Conservation (phyloP, 2,888 invertebrate genomes). For the Hemistola chrysoprasaria region DNA sequence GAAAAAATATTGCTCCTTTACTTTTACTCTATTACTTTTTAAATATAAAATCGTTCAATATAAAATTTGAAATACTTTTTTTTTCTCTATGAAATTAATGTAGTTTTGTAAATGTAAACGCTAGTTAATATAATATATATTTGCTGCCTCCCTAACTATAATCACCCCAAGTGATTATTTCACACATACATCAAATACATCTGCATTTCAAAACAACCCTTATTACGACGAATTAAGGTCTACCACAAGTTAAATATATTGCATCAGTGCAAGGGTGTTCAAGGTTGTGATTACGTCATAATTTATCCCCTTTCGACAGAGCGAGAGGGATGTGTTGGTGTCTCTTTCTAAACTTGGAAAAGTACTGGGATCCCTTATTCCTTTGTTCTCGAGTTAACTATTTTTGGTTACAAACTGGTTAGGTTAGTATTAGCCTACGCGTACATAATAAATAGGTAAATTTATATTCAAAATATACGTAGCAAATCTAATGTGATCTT, state of each 20-base stretch:
- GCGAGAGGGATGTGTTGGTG: conserved; percentile 35
- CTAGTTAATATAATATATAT: too few relatives aligned
- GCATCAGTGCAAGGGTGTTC: conserved; percentile 49
- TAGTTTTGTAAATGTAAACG: conserved; percentile 17
- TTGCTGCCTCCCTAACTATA: conserved; percentile 36
- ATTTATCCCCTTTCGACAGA: conserved; percentile 56
- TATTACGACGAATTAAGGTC: conserved; percentile 21
- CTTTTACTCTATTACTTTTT: too few relatives aligned
- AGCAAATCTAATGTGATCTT: too few relatives aligned
- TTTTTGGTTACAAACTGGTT: conserved; percentile 29
- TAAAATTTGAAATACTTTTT: too few relatives aligned
- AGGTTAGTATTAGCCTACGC: conserved; percentile 5
- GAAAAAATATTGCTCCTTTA: too few relatives aligned
- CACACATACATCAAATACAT: conserved; percentile 34
- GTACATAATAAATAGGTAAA: too few relatives aligned
- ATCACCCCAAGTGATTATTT: conserved; percentile 48
- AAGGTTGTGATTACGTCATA: conserved; percentile 65
- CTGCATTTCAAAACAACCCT: conserved; percentile 31
- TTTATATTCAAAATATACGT: too few relatives aligned
- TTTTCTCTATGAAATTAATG: too few relatives aligned
- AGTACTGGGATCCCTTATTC: conserved; percentile 36
- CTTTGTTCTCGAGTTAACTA: conserved; percentile 48
- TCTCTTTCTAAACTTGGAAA: conserved; percentile 30
- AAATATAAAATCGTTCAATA: too few relatives aligned
- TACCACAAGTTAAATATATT: conserved; percentile 32